Evolutionary conservation across 2,888 invertebrate species (phyloP), one percentile per base, ranked within the genome.

Genomic region (Rotaria socialis): DNA sequence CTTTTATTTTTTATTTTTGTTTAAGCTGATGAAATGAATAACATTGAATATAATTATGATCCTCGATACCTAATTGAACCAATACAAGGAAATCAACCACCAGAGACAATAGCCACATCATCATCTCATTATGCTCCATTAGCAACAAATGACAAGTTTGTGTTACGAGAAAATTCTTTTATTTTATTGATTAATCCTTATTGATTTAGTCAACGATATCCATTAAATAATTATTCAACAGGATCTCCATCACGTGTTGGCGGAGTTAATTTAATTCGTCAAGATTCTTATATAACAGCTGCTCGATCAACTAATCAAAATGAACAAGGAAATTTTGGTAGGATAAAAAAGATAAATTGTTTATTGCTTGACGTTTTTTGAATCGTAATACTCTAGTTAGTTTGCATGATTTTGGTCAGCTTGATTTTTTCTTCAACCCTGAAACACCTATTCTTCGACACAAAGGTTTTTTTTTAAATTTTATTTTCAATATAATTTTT

Each of bases 281-380:
- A 80, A 80, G 47, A 80, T 47, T 80, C 80, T 22, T 80, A 80
- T 47, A 80, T 80, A 80, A 80, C 80, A 47, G 80, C 80, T 80
- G 80, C 47, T 14, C 43, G 80, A 24, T 80, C 80, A 80, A 24
- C 47, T 10, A 22, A 47, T 24, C 24, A 24, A 43, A 80, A 80
- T 47, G 67, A 67, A 41, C 67, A 35, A 35, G 6, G 14, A 5
- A 19, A 67, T 67, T 67, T 67, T 35, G 67, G 67, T 67, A 67
- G 4, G 67, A 67, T 8, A 7, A 56, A 35, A 35, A 35, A 35
- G 35, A 35, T 35, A 56, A 24, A 56, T 14, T 14, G 14, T 24
- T 24, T 7, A 22, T 24, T 22, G 8, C 50, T 56, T 14, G 24
- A 24, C 1, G 4, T 8, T 5, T 6, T 41, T 16, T 67, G 41